These are phyloP conservation scores for Magallana gigas DNA, from an alignment of 1,140 invertebrate species.

Conservation along the genomic window DNA sequence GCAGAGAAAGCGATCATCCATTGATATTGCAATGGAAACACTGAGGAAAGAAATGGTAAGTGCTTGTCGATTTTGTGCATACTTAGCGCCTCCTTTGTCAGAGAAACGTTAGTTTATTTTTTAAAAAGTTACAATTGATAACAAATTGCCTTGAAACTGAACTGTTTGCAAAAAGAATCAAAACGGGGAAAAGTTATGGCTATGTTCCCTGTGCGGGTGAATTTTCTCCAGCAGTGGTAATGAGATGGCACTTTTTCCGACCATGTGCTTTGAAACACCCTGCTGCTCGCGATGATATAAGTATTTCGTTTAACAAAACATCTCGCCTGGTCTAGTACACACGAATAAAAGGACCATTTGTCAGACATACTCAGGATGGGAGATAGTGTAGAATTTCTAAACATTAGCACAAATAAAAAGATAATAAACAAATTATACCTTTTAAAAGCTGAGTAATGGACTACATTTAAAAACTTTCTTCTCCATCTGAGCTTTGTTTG, in stretches of 20 bases:
- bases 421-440: constrained; percentile 4
- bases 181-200: too few relatives aligned
- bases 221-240: background rate
- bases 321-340: constrained; percentile 7
- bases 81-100: too few relatives aligned
- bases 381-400: constrained; percentile 32
- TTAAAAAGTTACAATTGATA: too few relatives aligned
- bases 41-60: constrained; percentile 55
- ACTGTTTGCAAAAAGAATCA: too few relatives aligned
- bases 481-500: background rate
- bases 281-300: constrained; percentile 23
- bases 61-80: background rate
- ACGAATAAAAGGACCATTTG: constrained; percentile 20
- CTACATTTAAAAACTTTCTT: background rate
- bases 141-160: too few relatives aligned
- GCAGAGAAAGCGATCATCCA: constrained; percentile 36
- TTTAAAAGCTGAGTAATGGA: background rate
- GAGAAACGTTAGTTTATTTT: too few relatives aligned
- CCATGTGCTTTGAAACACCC: constrained; percentile 28
- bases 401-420: constrained; percentile 20
- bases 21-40: constrained; percentile 50
- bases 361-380: background rate
- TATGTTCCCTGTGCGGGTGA: background rate
- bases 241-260: constrained; percentile 22
- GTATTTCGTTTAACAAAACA: constrained; percentile 24